Conservation (phyloP, 1,140 invertebrate genomes). For the Elysia chlorotica region DNA sequence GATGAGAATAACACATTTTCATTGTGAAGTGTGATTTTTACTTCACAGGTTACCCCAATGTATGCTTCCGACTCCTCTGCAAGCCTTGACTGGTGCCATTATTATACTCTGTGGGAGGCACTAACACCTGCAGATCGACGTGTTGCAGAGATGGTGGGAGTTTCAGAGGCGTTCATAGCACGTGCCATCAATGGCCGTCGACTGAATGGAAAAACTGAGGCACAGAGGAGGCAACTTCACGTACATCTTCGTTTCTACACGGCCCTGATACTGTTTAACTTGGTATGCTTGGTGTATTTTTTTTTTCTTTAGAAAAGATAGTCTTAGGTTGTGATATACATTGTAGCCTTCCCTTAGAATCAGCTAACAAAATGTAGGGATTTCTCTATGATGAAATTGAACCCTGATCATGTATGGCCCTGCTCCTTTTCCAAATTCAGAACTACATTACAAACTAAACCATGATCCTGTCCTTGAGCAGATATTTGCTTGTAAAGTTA, state of each 20-base stretch:
- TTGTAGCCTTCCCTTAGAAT: no score
- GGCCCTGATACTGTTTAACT: constrained; percentile 74
- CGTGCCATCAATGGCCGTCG: constrained; percentile 76
- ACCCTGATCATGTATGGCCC: no score
- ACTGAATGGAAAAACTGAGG: constrained; percentile 63
- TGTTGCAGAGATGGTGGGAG: constrained; percentile 89
- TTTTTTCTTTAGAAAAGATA: no score
- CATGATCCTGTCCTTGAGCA: no score
- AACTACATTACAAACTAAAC: no score
- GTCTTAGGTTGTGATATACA: no score
- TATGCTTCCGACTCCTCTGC: constrained; percentile 78
- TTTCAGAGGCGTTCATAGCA: constrained; percentile 87
- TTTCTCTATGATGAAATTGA: no score
- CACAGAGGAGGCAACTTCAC: constrained; percentile 65
- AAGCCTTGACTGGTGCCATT: constrained; percentile 85
- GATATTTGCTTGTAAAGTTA: no score
- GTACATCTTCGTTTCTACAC: constrained; percentile 83
- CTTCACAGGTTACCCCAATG: constrained; percentile 75
- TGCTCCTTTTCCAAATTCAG: no score
- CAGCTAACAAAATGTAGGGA: no score
- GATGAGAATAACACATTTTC: no score
- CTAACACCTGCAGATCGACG: constrained; percentile 79
- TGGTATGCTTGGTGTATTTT: not conserved
- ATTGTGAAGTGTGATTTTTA: no score
- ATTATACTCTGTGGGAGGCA: constrained; percentile 82